Base-by-base conservation (phyloP, 2,888 invertebrate genomes). In the Ormyrus pomaceus region DNA sequence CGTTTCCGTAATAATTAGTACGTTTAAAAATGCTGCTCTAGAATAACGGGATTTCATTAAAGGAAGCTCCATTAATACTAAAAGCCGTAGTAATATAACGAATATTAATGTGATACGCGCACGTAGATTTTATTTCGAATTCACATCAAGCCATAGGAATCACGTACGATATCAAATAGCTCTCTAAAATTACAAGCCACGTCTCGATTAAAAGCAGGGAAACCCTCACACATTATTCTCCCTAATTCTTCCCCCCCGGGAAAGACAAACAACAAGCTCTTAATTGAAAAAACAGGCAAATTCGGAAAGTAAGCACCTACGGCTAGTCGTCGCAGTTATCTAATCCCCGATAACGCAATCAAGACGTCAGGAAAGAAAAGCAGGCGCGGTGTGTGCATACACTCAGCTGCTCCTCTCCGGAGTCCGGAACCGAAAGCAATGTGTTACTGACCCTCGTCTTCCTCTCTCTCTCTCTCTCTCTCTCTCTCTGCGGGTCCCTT, bases 401-500 rank as follows among this genome's bases (percentile, higher is more conserved):
- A 34, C 34, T 34, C 34, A 34, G 34, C 8, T 55, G 51, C 13
- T 13, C 13, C 13, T 19, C n/a, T 45, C 59, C 73, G 1, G 48
- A 10, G 50, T 65, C 19, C 79, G 65, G 46, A 74, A 69, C 65
- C 70, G 59, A 79, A 55, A 71, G 71, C 71, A 71, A 76, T 80
- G 76, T 66, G 79, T 80, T 71, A 75, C 66, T 61, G 75, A 70
- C 72, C 72, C 59, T 53, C 50, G 34, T 34, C 64, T n/a, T 8
- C 46, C 19, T 51, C 66, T 61, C 51, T 69, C 61, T 19, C 19
- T 19, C 19, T 19, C 34, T 34, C 34, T 34, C 50, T 66, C 66
- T 66, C 62, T 64, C n/a, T 9, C 53, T 75, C 75, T 75, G 55
- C 61, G 61, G 51, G 56, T 50, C 61, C 74, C 82, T 77, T 84